Conservation (phyloP, 92 coral and sea anemone species). For the Parazoanthus atlanticus region DNA sequence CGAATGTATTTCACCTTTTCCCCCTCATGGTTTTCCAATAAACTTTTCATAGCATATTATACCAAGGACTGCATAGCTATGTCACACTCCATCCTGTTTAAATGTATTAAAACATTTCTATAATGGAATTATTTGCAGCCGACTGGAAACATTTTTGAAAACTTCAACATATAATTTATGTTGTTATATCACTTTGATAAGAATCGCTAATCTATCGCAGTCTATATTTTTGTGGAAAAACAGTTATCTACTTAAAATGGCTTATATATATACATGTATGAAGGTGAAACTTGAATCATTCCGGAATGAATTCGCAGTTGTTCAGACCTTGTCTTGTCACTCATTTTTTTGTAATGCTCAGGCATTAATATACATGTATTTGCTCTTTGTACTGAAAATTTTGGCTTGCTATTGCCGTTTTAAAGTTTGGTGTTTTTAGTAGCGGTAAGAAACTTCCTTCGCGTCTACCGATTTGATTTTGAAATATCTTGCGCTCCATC, state of each 20-base stretch:
- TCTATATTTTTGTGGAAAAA: background rate
- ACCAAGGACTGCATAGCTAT: too few relatives aligned
- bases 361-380: too few relatives aligned
- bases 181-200: background rate
- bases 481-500: background rate
- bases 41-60: too few relatives aligned
- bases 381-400: too few relatives aligned
- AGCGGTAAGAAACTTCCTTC: background rate
- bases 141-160: background rate
- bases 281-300: background rate
- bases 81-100: too few relatives aligned
- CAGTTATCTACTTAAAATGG: background rate
- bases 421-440: too few relatives aligned
- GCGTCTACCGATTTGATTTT: background rate
- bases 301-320: background rate
- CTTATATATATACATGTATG: background rate
- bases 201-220: background rate
- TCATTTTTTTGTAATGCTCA: background rate
- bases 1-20: too few relatives aligned
- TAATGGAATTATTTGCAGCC: background rate
- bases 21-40: too few relatives aligned
- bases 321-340: background rate
- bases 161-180: too few relatives aligned
- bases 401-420: too few relatives aligned
- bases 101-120: too few relatives aligned